phyloP scores from a whole-genome alignment of 2,113 vertebrate species.

The Engraulis encrasicolus region DNA sequence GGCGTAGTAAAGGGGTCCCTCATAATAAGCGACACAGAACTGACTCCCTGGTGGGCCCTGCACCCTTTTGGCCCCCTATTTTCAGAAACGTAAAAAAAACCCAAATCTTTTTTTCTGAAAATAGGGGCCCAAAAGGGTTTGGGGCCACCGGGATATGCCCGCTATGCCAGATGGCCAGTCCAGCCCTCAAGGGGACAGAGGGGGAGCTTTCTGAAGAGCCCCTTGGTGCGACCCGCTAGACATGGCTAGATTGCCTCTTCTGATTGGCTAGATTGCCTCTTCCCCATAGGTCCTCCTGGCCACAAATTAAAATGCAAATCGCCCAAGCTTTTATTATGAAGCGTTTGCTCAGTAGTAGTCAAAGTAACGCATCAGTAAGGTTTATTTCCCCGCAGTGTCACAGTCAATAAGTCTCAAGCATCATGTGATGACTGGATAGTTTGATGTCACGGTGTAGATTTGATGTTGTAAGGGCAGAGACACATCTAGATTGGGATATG shows the following conservation, averaged over 20 bases:
- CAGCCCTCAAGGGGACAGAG: no score
- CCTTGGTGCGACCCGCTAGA: neutral
- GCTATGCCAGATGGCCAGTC: no score
- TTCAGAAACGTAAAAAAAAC: no score
- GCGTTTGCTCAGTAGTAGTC: slow-evolving; percentile 29
- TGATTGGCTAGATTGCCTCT: slow-evolving; percentile 10
- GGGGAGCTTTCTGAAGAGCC: neutral
- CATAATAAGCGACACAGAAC: no score
- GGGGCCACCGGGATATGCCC: no score
- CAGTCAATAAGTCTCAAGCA: slow-evolving; percentile 44
- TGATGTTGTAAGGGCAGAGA: neutral
- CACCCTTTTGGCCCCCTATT: no score
- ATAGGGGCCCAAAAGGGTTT: no score
- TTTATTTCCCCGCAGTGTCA: slow-evolving; percentile 41
- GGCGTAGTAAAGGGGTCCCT: no score
- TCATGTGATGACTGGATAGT: slow-evolving; percentile 35
- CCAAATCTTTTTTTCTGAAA: no score
- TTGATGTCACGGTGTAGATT: neutral
- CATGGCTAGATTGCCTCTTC: neutral
- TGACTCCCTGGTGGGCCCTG: no score
- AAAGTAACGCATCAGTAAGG: slow-evolving; percentile 32
- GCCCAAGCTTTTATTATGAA: slow-evolving; percentile 24
- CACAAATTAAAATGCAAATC: slow-evolving; percentile 51
- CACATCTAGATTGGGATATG: neutral
- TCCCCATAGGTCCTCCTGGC: neutral